Conservation (phyloP, 2,113 vertebrate species). For the Garra rufa region DNA sequence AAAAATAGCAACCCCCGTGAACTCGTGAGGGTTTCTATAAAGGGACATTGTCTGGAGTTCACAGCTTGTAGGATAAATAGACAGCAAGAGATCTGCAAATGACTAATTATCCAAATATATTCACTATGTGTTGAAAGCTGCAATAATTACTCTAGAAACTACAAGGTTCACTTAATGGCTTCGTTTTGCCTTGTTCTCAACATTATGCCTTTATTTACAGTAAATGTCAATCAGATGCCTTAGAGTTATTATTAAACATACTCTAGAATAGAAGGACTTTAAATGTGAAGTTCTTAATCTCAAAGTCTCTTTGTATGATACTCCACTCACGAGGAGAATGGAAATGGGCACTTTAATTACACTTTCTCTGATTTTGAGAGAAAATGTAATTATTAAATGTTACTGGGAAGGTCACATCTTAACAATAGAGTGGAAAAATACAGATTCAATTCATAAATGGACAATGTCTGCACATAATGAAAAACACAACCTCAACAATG, state of each 20-base stretch:
- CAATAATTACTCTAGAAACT: neutral
- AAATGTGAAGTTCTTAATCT: neutral
- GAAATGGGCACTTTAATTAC: neutral
- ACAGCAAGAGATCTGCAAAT: neutral
- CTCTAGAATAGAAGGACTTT: neutral
- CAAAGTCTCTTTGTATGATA: neutral
- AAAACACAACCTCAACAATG: neutral
- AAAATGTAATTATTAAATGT: neutral
- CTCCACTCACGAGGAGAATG: neutral
- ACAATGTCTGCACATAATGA: neutral
- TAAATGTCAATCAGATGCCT: neutral
- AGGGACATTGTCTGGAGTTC: neutral
- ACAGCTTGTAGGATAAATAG: neutral
- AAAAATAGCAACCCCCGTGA: neutral
- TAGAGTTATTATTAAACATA: neutral
- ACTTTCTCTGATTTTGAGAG: neutral
- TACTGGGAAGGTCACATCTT: neutral
- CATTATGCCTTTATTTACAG: neutral
- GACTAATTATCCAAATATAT: neutral
- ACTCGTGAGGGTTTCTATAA: neutral
- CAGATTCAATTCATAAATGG: neutral
- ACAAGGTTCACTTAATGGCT: neutral
- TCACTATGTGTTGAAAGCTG: neutral
- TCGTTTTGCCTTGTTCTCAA: neutral
- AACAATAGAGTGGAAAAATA: neutral